These are phyloP conservation scores for Festucalex cinctus DNA, from an alignment of 2,113 vertebrate species.

Conservation along the genomic window DNA sequence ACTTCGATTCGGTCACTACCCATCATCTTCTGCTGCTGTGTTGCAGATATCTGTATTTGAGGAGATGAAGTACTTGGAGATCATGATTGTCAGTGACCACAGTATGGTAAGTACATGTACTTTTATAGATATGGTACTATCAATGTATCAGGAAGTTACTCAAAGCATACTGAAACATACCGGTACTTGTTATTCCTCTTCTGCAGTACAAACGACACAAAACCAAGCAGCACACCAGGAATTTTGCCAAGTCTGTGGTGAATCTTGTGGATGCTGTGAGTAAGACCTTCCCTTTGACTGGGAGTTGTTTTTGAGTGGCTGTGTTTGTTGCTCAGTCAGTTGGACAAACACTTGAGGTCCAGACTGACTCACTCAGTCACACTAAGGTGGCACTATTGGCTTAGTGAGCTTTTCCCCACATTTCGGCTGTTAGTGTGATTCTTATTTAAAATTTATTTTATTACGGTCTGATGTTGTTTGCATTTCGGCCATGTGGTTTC, in stretches of 20 bases:
- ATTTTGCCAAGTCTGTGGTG: conserved; percentile 95
- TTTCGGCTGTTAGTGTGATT: not conserved
- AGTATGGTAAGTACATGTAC: conserved; percentile 81
- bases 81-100: conserved; percentile 96
- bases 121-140: not conserved
- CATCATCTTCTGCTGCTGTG: conserved; percentile 9
- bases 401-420: not conserved
- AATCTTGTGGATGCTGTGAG: conserved; percentile 96
- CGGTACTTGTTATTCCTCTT: conserved; percentile 30
- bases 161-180: conserved; percentile 11
- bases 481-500: not conserved
- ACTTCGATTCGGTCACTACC: not conserved
- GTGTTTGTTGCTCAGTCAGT: not conserved
- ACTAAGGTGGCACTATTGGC: not conserved
- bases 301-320: not conserved
- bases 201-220: conserved; percentile 84
- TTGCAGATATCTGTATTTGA: conserved; percentile 88
- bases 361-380: conserved; percentile 4
- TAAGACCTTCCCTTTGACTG: conserved; percentile 48
- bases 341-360: not conserved
- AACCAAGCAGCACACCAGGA: conserved; percentile 79
- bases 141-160: not conserved
- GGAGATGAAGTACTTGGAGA: conserved; percentile 95
- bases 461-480: not conserved
- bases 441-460: not conserved